Evolutionary conservation across 2,888 invertebrate species (phyloP), one percentile per base, ranked within the genome.

Genomic region (Elegia similella): DNA sequence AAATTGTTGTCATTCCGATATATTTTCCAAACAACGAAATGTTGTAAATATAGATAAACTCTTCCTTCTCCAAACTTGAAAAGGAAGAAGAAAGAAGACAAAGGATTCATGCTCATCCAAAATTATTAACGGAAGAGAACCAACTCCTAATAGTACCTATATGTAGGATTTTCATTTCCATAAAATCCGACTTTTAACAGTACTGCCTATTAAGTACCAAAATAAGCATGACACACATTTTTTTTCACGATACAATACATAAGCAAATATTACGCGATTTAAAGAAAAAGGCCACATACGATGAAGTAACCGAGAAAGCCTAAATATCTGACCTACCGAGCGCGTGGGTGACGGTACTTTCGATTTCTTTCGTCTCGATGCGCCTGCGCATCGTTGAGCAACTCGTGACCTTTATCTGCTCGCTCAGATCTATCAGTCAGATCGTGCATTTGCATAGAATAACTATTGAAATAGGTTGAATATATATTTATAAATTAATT

Each of bases 261-360:
- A 64, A 61, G 55, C 62, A 57, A 59, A 74, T 70, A 69, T 73
- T 69, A 60, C 63, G 64, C 68, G 69, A 73, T 62, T 78, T 75
- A 63, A 56, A 52, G 69, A 62, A 59, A 72, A 80, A 82, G 78
- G 79, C 78, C 76, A 69, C 74, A 66, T 77, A 85, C 82, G 83
- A 86, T 85, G 84, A 85, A 86, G 75, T 44, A 43, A 76, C 76
- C 68, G 79, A 79, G 84, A 85, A 83, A 84, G 82, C 78, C 64
- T 62, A 68, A 60, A 73, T 67, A 74, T 68, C 69, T 80, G 84
- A 83, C 83, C 86, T 71, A 72, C 70, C 70, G 66, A 64, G 68
- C 56, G 68, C 56, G 55, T 64, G 80, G 79, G 71, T 79, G 78
- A 38, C 68, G 10, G 12, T 65, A 85, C 87, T 88, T 86, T 89